Base-by-base conservation (phyloP, 2,888 invertebrate genomes). In the Torymus tubicola region DNA sequence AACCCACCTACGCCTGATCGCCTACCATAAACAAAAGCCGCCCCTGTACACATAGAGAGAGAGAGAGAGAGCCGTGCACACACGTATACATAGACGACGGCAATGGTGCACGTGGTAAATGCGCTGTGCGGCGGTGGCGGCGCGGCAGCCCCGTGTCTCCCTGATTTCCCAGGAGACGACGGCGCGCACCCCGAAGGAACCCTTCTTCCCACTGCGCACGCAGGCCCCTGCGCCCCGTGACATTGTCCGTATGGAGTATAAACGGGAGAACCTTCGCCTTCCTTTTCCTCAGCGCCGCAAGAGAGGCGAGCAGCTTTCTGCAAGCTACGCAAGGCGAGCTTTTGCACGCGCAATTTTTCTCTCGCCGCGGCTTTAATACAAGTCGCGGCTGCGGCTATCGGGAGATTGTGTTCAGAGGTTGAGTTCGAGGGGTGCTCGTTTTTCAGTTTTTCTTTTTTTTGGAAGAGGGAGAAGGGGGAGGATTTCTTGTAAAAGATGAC, bases 91-190 rank as follows among this genome's bases (percentile, higher is more conserved):
- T 42, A 42, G 8, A 8, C 42, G 42, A 42, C 42, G 42, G 42
- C 42, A 42, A 8, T 42, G 42, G 79, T 80, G 81, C 83, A 82
- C 75, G 76, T 77, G 70, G 79, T 82, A 80, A 67, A 81, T 80
- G 75, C 75, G 83, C 78, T 80, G 84, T 82, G 83, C 84, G 83
- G 73, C 81, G 53, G 65, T 21, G 21, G 21, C 21, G 21, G 21
- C 18, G 55, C 18, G 55, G 65, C 70, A 52, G 64, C 84, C 85
- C 84, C 84, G 86, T 88, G 87, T 88, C 87, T 88, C 85, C 79
- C 85, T 89, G 89, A 89, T 89, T 89, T 89, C 89, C 89, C 89
- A 81, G 71, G 89, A 87, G 89, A 86, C 67, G 74, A 68, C 16
- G 58, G 53, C 16, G 42, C 11, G 55, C 78, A 65, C 84, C 81